Conservation (phyloP, 2,888 invertebrate species). For the Drepanosiphum platanoidis region DNA sequence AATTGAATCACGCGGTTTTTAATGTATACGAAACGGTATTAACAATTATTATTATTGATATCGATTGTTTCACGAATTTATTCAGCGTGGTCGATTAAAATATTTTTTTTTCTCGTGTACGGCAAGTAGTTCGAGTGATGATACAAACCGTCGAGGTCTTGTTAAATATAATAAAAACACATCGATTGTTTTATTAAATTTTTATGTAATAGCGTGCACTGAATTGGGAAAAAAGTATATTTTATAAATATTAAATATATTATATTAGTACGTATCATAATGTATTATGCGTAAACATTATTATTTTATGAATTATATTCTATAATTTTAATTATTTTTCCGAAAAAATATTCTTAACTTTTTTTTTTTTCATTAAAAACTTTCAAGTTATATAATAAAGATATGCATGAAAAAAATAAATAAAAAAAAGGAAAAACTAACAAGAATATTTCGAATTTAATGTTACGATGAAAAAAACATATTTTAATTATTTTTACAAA, state of each 20-base stretch:
- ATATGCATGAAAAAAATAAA: slow-evolving; percentile 1
- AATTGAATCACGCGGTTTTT: neutral
- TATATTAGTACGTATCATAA: no score
- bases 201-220: no score
- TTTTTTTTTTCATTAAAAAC: slow-evolving; percentile 17
- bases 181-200: neutral
- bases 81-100: no score
- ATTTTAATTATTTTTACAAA: slow-evolving; percentile 37
- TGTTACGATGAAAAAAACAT: neutral
- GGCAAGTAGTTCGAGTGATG: no score
- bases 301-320: neutral
- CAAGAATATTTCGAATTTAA: slow-evolving; percentile 21
- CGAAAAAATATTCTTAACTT: slow-evolving; percentile 18
- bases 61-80: neutral
- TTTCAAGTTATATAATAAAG: neutral
- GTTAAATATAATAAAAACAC: no score
- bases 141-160: no score
- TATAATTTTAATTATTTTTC: neutral
- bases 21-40: no score
- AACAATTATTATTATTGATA: neutral
- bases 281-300: neutral
- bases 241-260: neutral
- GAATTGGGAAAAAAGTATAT: neutral
- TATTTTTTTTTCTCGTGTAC: no score
- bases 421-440: no score